Percentiles rank a stretch among this genome's conserved stretches.
These are phyloP conservation scores for Alca torda DNA, from an alignment of 2,797 vertebrate genomes.

Conservation along the genomic window DNA sequence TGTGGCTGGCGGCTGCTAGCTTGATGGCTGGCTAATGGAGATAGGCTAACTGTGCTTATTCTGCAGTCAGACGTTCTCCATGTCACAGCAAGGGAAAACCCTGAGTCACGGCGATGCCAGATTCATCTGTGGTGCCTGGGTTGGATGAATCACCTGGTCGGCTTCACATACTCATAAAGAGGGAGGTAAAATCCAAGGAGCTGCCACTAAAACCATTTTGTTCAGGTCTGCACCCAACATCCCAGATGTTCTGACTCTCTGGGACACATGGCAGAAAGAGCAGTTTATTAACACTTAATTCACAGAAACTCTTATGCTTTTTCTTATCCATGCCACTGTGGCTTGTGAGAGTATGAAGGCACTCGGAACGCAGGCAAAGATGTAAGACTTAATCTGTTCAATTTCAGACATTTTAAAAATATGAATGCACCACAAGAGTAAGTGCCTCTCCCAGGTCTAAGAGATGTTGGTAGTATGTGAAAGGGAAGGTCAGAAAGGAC, in stretches of 20 bases:
- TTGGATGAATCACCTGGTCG: not conserved
- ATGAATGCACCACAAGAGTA: not conserved
- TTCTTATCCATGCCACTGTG: not conserved
- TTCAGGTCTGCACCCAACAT: not conserved
- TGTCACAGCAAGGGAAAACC: not conserved
- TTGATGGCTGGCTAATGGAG: not conserved
- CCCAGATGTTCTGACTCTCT: not conserved
- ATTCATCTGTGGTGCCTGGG: not conserved
- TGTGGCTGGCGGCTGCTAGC: not conserved
- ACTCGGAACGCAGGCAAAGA: not conserved
- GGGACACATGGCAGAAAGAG: not conserved
- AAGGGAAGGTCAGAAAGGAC: conserved; percentile 43
- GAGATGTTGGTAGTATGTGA: not conserved
- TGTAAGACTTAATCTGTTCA: not conserved
- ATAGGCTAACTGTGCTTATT: not conserved
- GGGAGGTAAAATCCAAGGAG: not conserved
- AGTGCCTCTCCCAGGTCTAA: not conserved
- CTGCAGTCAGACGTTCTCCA: not conserved
- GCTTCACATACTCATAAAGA: not conserved
- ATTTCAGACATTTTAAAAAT: conserved; percentile 27
- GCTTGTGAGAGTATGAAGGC: not conserved
- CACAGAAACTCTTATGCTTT: not conserved
- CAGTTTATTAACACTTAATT: not conserved
- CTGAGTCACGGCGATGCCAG: not conserved
- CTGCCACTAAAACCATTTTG: not conserved